Evolutionary conservation across 2,113 vertebrate genomes (phyloP), one percentile per base, ranked within the genome.

Genomic region (Anguilla rostrata): DNA sequence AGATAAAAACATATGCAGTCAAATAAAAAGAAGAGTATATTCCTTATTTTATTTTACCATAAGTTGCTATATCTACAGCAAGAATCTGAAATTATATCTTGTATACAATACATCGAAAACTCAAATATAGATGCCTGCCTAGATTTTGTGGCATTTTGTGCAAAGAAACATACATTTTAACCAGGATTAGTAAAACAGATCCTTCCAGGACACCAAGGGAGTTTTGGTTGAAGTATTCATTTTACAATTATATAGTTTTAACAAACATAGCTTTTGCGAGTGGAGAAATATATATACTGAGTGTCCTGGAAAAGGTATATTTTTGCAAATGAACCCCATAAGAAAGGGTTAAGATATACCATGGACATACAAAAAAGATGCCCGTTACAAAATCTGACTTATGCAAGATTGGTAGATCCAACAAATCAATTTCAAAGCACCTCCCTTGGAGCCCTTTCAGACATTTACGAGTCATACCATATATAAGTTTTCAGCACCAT

Each of bases 401-500:
- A 34, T 12, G 26, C 26, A 71, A 71, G 63, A 3, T 75, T 75
- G 5, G n/a, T 75, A 34, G 1, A n/a, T 34, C 71, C 11, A 75
- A 29, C 71, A 75, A 34, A 75, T 34, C 71, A 75, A 5, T 26
- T 12, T 75, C 26, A 34, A 34, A n/a, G 26, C 26, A 29, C 11
- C 71, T 75, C 71, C 71, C 26, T 26, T 29, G 71, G 71, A n/a
- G 71, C n/a, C 60, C 60, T 22, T 20, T 66, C 60, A 26, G 60
- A 29, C 22, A n/a, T 34, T 93, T 94, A 93, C 93, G 94, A 90
- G 91, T 83, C 57, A 94, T 92, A 93, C 92, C 92, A 93, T 93
- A 94, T 93, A 90, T 89, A 90, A 91, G 93, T n/a, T 94, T 93
- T 94, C 92, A 93, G 91, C 89, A 91, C 93, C 91, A 91, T 93